Evolutionary conservation across 2,113 vertebrate genomes (phyloP), one percentile per base, ranked within the genome.

Genomic region (Gallinago media): DNA sequence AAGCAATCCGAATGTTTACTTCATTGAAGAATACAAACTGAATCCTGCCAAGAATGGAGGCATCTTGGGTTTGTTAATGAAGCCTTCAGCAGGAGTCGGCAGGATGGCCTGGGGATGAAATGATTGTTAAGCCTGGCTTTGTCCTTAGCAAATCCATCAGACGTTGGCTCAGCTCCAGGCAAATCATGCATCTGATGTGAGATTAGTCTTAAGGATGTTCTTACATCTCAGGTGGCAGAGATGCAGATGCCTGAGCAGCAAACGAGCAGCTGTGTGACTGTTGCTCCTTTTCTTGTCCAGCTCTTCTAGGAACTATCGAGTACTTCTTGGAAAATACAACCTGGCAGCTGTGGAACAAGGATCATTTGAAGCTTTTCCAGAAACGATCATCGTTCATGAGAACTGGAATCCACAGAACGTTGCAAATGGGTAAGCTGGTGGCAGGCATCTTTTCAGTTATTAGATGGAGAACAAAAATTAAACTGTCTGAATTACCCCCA

Each of bases 261-360:
- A 44, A 23, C 16, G 42, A 55, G 56, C 29, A 77, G 58, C 50
- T 42, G 12, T 8, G 7, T 5, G 31, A 34, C 72, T 81, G 29
- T 27, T 4, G 1, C 6, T 34, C 26, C 27, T 49, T 75, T 56
- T 29, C 79, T 73, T 50, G 63, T 68, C 22, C 92, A 98, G 97
- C 9, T 94, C 89, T 47, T 93, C 76, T 61, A 8, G 2, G 47
- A 82, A 97, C 40, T 99, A 99, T 84, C 97, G 97, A 32, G 98
- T 99, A 49, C 67, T 85, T 32, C 67, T 99, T 61, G 99, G 99
- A 25, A 98, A 98, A 52, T 98, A 99, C 71, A 98, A 97, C 97
- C 98, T 99, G 40, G 21, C 82, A 15, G 77, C 56, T 36, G 12
- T 8, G 0, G 99, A 99, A 71, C 0, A 74, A 1, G 97, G 97